Base-by-base conservation (phyloP, 2,888 invertebrate genomes). In the Anthophora plumipes region DNA sequence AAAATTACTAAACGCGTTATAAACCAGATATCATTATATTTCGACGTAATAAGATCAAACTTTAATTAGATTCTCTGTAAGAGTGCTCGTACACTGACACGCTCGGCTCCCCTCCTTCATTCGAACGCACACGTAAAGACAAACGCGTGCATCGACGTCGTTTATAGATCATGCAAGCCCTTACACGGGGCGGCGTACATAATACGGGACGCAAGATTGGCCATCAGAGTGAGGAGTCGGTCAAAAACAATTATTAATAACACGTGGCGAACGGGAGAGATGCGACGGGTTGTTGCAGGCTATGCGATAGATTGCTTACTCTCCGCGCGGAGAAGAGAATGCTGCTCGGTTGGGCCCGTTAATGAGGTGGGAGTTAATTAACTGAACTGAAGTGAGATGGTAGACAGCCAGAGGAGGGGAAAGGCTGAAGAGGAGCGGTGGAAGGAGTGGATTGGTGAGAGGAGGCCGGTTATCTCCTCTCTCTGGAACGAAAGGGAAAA, bases 331-430 rank as follows among this genome's bases (percentile, higher is more conserved):
- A 63, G 78, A 85, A 85, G 89, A 88, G 90, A 87, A 88, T 86
- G 85, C 85, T 80, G 88, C 82, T 77, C 81, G 87, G 85, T 83
- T 87, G 87, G 86, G 85, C 85, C 85, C 81, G 91, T 92, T 92
- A 92, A 92, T 91, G 92, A 92, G 92, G 88, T 91, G 90, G 92
- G 89, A 92, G 92, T 92, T 92, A 92, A 92, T 92, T 92, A 92
- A 92, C 90, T 89, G 87, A 87, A 85, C 86, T 80, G 83, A 86
- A 86, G 87, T 69, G 69, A 72, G 75, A 63, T n/a, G 60, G 67
- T 70, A 66, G 57, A 55, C 37, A 59, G 25, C 57, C 22, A 59
- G 72, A 7, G 9, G 31, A n/a, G 11, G 43, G 37, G 50, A 7
- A 55, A 12, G 12, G 31, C 0, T 43, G 17, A 17, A 2, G 70